These are phyloP conservation scores for Thaumetopoea pityocampa DNA, from an alignment of 1,140 invertebrate genomes.

Conservation along the genomic window DNA sequence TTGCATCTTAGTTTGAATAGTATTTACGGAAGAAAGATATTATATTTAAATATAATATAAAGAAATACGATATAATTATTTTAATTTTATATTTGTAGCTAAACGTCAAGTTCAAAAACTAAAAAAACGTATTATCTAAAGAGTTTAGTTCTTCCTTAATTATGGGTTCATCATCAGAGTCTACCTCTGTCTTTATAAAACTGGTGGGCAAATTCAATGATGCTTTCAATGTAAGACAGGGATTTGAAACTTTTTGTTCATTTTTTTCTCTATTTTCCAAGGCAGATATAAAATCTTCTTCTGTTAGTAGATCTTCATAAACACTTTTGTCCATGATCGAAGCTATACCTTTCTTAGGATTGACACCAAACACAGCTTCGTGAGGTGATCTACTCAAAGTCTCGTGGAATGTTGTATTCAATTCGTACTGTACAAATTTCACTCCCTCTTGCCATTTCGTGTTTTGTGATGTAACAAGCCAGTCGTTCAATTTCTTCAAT, in stretches of 20 bases:
- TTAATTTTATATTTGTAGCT: neutral
- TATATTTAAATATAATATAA: no score
- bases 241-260: slow-evolving; percentile 21
- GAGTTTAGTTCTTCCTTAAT: slow-evolving; percentile 7
- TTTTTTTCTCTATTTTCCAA: slow-evolving; percentile 27
- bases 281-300: slow-evolving; percentile 29
- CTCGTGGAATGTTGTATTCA: slow-evolving; percentile 36
- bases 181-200: slow-evolving; percentile 37
- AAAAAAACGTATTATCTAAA: no score
- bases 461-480: slow-evolving; percentile 27
- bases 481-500: slow-evolving; percentile 32
- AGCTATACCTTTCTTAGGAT: slow-evolving; percentile 32
- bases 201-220: slow-evolving; percentile 30
- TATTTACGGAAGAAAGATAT: no score
- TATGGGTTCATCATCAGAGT: slow-evolving; percentile 8
- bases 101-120: no score
- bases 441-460: slow-evolving; percentile 38
- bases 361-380: slow-evolving; percentile 31
- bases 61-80: neutral
- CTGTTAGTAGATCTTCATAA: slow-evolving; percentile 26
- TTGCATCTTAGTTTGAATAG: no score
- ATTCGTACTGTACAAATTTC: slow-evolving; percentile 37
- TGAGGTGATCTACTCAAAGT: slow-evolving; percentile 32
- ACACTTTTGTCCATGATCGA: slow-evolving; percentile 27
- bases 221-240: slow-evolving; percentile 29